Conservation (phyloP, 2,888 invertebrate species). For the Gastrophysa polygoni region DNA sequence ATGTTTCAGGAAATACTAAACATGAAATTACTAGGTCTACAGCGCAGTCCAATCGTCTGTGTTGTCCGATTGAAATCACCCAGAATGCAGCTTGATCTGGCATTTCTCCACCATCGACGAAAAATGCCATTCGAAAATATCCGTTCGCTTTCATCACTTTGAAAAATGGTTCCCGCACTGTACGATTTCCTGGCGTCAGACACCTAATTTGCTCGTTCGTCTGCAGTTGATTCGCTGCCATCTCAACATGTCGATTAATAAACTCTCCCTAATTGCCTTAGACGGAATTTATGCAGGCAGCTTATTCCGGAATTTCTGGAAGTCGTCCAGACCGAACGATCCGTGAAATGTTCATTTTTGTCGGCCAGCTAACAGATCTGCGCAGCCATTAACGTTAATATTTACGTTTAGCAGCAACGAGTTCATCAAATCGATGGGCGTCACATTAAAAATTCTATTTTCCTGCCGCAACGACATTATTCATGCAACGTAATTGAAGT, state of each 20-base stretch:
- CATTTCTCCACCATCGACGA: too few relatives aligned
- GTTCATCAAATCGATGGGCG: conserved; percentile 15
- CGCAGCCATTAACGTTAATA: conserved; percentile 7
- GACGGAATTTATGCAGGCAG: neutral
- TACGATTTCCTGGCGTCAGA: too few relatives aligned
- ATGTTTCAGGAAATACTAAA: too few relatives aligned
- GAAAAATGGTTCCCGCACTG: too few relatives aligned
- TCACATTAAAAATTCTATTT: conserved; percentile 44
- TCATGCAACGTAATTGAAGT: conserved; percentile 11
- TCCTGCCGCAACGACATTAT: conserved; percentile 17
- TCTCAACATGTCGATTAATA: neutral
- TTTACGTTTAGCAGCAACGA: conserved; percentile 10
- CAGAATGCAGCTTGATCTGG: too few relatives aligned
- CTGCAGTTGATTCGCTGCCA: too few relatives aligned
- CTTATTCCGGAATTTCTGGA: neutral
- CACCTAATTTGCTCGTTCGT: too few relatives aligned
- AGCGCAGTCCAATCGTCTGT: too few relatives aligned
- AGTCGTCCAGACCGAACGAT: neutral
- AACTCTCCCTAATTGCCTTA: neutral
- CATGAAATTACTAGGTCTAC: too few relatives aligned
- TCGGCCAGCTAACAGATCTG: neutral
- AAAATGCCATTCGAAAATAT: too few relatives aligned
- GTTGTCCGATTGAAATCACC: too few relatives aligned
- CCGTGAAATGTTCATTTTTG: conserved; percentile 5
- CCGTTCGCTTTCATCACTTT: too few relatives aligned